A percentile compares a stretch with the other conserved stretches of the same genome.
phyloP scores from a whole-genome alignment of 2,888 invertebrate genomes.

The Ethmia dodecea region DNA sequence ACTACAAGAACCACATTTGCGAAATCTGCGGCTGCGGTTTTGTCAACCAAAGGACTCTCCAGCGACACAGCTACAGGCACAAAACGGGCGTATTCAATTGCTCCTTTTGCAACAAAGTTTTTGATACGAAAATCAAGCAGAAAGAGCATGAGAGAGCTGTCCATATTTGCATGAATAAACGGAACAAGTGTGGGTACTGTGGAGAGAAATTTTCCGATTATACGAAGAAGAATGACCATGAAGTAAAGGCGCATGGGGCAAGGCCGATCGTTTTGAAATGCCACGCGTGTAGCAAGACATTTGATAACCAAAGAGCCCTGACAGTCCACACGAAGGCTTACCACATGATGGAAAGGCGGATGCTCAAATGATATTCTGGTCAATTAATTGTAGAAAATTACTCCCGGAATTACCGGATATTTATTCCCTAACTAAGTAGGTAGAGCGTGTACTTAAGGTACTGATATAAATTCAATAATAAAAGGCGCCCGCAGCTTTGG shows the following conservation, averaged over 20 bases:
- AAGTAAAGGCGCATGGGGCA: constrained; percentile 48
- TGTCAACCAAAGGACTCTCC: constrained; percentile 32
- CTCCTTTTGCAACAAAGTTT: constrained; percentile 54
- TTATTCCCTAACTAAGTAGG: too few species aligned
- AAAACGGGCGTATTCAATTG: constrained; percentile 45
- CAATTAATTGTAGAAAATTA: too few species aligned
- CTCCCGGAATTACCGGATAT: too few species aligned
- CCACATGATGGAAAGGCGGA: constrained; percentile 37
- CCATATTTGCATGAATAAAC: constrained; percentile 35
- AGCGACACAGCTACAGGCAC: constrained; percentile 40
- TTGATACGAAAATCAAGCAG: constrained; percentile 53
- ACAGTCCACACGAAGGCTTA: constrained; percentile 58
- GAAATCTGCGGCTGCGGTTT: constrained; percentile 38
- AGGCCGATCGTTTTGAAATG: constrained; percentile 55
- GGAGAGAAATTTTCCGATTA: constrained; percentile 55
- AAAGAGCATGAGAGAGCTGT: constrained; percentile 57
- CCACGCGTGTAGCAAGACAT: constrained; percentile 61
- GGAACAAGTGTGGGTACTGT: constrained; percentile 46
- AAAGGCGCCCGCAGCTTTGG: too few species aligned
- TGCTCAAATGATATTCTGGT: neutral
- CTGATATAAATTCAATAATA: too few species aligned
- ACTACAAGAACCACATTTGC: constrained; percentile 41
- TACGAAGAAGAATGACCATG: constrained; percentile 51
- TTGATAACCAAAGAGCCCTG: constrained; percentile 64
- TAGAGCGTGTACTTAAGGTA: too few species aligned